Evolutionary conservation across 2,113 vertebrate genomes (phyloP).

Genomic region (Bubalus kerabau): DNA sequence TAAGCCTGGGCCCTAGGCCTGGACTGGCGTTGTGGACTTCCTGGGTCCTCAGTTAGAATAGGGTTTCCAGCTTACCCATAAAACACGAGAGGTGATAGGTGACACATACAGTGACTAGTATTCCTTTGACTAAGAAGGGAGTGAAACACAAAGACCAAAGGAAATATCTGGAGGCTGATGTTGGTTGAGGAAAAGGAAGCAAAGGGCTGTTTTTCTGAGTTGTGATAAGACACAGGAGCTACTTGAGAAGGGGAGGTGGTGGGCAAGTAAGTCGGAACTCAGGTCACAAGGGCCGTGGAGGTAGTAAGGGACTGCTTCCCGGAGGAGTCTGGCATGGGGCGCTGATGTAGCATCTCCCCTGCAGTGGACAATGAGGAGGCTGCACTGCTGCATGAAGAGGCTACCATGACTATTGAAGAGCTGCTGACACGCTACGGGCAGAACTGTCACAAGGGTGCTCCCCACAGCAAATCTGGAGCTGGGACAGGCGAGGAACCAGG

Average conservation of each 20-base stretch:
- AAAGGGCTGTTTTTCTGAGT: background rate
- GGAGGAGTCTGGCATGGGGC: slow-evolving; percentile 38
- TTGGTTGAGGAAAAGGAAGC: background rate
- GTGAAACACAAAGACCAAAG: background rate
- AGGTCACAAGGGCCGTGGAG: background rate
- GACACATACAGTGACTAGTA: background rate
- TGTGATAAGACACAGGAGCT: background rate
- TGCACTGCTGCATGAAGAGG: slow-evolving; percentile 95
- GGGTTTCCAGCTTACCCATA: slow-evolving; percentile 19
- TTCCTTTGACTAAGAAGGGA: slow-evolving; percentile 19
- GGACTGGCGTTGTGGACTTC: background rate
- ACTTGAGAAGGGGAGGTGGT: background rate
- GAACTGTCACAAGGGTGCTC: slow-evolving; percentile 87
- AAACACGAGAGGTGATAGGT: background rate
- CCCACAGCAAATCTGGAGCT: slow-evolving; percentile 68
- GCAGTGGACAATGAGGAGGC: slow-evolving; percentile 98
- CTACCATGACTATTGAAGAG: slow-evolving; percentile 99
- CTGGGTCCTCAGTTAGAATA: slow-evolving; percentile 5
- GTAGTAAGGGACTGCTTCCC: background rate
- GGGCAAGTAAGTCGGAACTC: background rate
- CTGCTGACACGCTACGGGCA: slow-evolving; percentile 95
- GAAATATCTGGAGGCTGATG: background rate
- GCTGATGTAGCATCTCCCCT: slow-evolving; percentile 55
- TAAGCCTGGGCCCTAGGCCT: background rate
- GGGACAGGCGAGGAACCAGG: slow-evolving; percentile 80